Base-by-base conservation (phyloP, 2,113 vertebrate species). In the Mobula hypostoma region DNA sequence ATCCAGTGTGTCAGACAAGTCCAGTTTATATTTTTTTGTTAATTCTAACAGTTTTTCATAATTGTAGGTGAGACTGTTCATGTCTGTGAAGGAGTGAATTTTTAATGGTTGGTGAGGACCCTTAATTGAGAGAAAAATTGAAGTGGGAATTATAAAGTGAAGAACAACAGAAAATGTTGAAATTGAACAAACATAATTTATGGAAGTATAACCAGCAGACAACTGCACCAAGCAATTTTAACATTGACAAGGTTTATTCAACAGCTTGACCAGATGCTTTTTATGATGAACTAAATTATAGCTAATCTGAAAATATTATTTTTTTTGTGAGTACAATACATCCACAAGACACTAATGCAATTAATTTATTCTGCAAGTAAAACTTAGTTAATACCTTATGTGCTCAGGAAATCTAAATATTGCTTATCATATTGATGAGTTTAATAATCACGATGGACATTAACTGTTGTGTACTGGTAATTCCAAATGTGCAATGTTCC, bases 361-460 rank as follows among this genome's bases (percentile, higher is more conserved):
- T 56, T 29, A 70, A 93, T 93, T 40, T 17, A 88, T 88, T 74
- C 68, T 72, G 68, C 32, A 48, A 27, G n/a, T 70, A 21, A 74
- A 93, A 93, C 40, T 36, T 74, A 19, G 4, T 56, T 70, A 48
- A 93, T 93, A 40, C 40, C 32, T 40, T 24, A 7, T 56, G 91
- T 74, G 24, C 68, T 74, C 91, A 48, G 91, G 40, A 70, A 88
- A 29, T 19, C 58, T 72, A 7, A 48, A 56, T 56, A 74, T 74
- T 93, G 36, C 36, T 14, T 92, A 12, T 56, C 40, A 74, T 27
- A 93, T 40, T 74, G 91, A 93, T 93, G 91, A 74, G 68, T 93
- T 93, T 56, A 93, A 74, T 56, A 93, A 93, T 74, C 32, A 56
- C 91, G 5, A 14, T 74, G 24, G 91, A 74, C 66, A 93, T 56